Evolutionary conservation across 2,888 invertebrate species (phyloP).

Genomic region (Mechanitis mazaeus): DNA sequence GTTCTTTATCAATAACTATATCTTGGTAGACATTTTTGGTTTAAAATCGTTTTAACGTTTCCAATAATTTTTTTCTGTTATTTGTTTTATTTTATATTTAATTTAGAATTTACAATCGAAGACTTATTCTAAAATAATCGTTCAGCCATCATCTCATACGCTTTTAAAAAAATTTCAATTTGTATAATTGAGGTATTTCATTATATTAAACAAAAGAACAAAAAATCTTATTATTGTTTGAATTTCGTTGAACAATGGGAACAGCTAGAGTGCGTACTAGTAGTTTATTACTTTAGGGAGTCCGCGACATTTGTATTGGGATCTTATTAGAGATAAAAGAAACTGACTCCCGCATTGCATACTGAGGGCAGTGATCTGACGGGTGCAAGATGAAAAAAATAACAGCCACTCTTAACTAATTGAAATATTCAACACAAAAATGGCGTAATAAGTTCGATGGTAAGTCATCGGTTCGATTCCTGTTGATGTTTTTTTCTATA

Average conservation of each 20-base stretch:
- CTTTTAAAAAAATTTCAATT: too few relatives aligned
- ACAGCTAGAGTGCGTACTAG: slow-evolving; percentile 40
- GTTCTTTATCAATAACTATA: not conserved
- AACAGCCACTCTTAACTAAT: not conserved
- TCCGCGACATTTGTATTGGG: slow-evolving; percentile 60
- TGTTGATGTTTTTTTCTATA: too few relatives aligned
- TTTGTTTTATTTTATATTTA: too few relatives aligned
- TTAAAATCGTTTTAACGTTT: too few relatives aligned
- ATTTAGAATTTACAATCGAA: too few relatives aligned
- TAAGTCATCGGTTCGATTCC: too few relatives aligned
- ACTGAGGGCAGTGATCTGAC: slow-evolving; percentile 30
- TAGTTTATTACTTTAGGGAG: slow-evolving; percentile 73
- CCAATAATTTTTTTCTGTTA: too few relatives aligned
- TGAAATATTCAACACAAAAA: not conserved
- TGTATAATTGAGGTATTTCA: too few relatives aligned
- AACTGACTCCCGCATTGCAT: slow-evolving; percentile 65
- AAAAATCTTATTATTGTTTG: slow-evolving; percentile 6
- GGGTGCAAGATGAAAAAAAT: slow-evolving; percentile 2
- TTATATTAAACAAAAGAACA: too few relatives aligned
- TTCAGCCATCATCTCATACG: too few relatives aligned
- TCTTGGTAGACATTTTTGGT: too few relatives aligned
- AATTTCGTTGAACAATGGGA: slow-evolving; percentile 41
- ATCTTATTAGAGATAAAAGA: slow-evolving; percentile 75
- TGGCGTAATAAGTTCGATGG: not conserved
- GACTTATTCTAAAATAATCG: too few relatives aligned